Evolutionary conservation across 2,888 invertebrate species (phyloP).

Genomic region (Periphyllus acericola): DNA sequence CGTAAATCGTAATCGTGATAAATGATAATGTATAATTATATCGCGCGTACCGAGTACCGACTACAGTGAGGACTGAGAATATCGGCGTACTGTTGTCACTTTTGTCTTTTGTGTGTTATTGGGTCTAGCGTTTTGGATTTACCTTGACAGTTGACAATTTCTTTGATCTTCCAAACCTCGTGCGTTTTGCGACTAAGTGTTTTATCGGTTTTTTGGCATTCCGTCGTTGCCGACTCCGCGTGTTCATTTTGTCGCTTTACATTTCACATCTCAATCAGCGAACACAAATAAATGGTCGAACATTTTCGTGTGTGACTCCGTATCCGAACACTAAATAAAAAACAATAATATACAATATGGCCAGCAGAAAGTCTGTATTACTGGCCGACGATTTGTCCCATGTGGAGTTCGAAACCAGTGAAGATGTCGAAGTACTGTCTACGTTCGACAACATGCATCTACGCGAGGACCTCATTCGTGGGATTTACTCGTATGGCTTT

Average conservation of each 20-base stretch:
- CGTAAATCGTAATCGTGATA: too few species aligned
- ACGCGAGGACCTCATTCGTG: slow-evolving; percentile 91
- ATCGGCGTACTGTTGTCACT: too few species aligned
- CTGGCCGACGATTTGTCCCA: slow-evolving; percentile 88
- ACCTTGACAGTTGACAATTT: too few species aligned
- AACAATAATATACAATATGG: slow-evolving; percentile 15
- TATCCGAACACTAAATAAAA: too few species aligned
- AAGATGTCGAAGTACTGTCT: slow-evolving; percentile 98
- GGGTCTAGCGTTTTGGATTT: too few species aligned
- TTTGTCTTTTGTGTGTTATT: too few species aligned
- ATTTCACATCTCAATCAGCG: not conserved
- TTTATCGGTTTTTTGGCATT: too few species aligned
- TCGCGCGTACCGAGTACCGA: too few species aligned
- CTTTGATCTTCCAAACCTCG: not conserved
- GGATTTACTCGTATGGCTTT: slow-evolving; percentile 98
- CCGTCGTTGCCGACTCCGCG: not conserved
- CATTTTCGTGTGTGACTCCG: not conserved
- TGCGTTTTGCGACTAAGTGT: slow-evolving; percentile 68
- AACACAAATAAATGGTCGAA: not conserved
- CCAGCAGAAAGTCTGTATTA: slow-evolving; percentile 33
- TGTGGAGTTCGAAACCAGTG: slow-evolving; percentile 98
- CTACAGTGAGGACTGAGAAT: too few species aligned
- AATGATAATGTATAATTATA: too few species aligned
- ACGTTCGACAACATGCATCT: slow-evolving; percentile 96
- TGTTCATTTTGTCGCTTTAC: not conserved